Evolutionary conservation across 2,888 invertebrate genomes (phyloP), one percentile per base, ranked within the genome.

Genomic region (Brassicogethes aeneus): DNA sequence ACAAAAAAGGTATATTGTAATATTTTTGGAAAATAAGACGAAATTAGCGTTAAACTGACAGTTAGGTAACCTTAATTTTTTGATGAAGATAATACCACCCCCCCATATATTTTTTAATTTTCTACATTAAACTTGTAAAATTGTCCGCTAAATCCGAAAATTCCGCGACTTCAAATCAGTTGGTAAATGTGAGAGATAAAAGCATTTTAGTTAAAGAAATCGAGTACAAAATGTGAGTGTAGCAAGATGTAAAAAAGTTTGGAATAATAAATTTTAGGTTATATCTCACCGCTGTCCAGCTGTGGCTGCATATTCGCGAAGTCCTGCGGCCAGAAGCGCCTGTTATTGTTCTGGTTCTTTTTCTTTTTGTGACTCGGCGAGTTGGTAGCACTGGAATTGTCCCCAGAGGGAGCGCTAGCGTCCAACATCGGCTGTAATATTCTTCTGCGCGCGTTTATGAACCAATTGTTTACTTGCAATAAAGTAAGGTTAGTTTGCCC

Each of bases 401-500:
- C 57, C 16, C 58, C 55, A 12, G 53, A 40, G 8, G 61, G 61
- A 15, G 74, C 74, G 36, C 77, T 77, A 10, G 78, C 79, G 62
- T 93, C 92, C 36, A 93, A 66, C 92, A 93, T 94, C 1, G 93
- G 93, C 64, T 92, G 92, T 39, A 93, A 71, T 55, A 93, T 93
- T 52, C 93, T 74, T 43, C 94, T 76, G 29, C 94, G 74, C 2
- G 94, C 94, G 70, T 94, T 94, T 51, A 94, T 93, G 68, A 94
- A 90, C 89, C 90, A 90, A 63, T 89, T 90, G 71, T 90, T 90
- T 47, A 93, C 91, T 70, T 91, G 91, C 2, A 62, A 47, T 17
- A 61, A 40, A 1, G 92, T 92, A 41, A 94, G 76, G 57, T 91
- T 82, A 23, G 93, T 93, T 66, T 92, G 88, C 16, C 82, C 81